phyloP scores from a whole-genome alignment of 37 sponge, comb jelly and placozoan species.

The Aphrocallistes beatrix region DNA sequence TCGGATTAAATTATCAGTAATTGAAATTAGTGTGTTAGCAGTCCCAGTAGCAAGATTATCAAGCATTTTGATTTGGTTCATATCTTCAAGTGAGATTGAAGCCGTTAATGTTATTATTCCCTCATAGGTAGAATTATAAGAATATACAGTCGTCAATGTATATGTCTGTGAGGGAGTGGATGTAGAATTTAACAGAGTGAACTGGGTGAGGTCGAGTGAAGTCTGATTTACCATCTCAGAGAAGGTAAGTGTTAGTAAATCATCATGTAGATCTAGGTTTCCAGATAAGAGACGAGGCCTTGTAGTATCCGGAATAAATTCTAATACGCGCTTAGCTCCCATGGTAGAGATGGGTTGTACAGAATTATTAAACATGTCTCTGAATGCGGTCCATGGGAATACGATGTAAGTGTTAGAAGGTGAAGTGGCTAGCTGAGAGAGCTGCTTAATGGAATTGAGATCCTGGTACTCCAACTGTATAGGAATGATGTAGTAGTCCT shows the following conservation, averaged over 20 bases:
- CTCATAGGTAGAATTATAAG: background rate
- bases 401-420: slow-evolving; percentile 29
- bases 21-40: background rate
- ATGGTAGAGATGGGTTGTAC: slow-evolving; percentile 27
- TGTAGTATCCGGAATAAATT: slow-evolving; percentile 53
- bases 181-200: background rate
- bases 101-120: background rate
- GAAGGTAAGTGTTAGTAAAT: slow-evolving; percentile 55
- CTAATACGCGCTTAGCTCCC: slow-evolving; percentile 24
- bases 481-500: slow-evolving; percentile 44
- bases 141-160: background rate
- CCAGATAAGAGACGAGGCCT: slow-evolving; percentile 44
- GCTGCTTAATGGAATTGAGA: slow-evolving; percentile 47
- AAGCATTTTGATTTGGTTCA: background rate
- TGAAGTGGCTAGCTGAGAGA: slow-evolving; percentile 39
- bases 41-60: background rate
- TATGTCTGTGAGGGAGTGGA: background rate
- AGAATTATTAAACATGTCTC: slow-evolving; percentile 58
- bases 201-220: background rate
- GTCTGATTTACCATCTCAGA: slow-evolving; percentile 62
- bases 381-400: slow-evolving; percentile 23
- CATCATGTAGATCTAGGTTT: slow-evolving; percentile 53
- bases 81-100: background rate
- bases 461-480: slow-evolving; percentile 54
- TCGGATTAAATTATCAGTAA: slow-evolving; percentile 36